Percentiles rank a stretch among this genome's conserved stretches.
Evolutionary conservation across 2,113 vertebrate genomes (phyloP).

Genomic region (Phrynosoma platyrhinos): DNA sequence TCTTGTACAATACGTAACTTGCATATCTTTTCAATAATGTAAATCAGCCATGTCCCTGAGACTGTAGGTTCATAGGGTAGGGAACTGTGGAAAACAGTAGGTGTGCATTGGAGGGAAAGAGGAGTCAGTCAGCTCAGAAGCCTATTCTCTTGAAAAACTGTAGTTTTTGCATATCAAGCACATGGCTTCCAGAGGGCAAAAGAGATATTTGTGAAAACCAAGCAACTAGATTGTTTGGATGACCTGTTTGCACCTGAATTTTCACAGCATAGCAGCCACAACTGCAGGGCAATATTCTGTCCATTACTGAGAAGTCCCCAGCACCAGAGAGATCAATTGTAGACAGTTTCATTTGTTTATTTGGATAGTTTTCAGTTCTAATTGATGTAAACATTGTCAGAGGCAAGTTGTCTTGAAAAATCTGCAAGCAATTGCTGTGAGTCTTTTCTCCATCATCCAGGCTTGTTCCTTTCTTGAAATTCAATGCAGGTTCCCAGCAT

Average conservation of each 20-base stretch:
- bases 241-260: background rate
- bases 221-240: background rate
- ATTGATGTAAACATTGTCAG: slow-evolving; percentile 10
- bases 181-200: background rate
- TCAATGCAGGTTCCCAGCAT: background rate
- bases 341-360: background rate
- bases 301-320: background rate
- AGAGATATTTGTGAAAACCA: background rate
- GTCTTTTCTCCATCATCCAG: background rate
- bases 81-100: too few species aligned
- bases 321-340: background rate
- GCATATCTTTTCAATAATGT: background rate
- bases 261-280: background rate
- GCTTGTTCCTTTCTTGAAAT: background rate
- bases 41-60: background rate
- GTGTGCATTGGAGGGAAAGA: background rate
- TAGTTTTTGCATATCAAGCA: background rate
- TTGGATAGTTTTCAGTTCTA: background rate
- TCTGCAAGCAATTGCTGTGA: slow-evolving; percentile 15
- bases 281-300: background rate
- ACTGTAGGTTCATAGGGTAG: background rate
- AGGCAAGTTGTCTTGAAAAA: background rate
- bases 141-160: fast-evolving
- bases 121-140: fast-evolving
- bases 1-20: background rate